phyloP scores from a whole-genome alignment of 2,888 invertebrate genomes.

The Parochlus steinenii region DNA sequence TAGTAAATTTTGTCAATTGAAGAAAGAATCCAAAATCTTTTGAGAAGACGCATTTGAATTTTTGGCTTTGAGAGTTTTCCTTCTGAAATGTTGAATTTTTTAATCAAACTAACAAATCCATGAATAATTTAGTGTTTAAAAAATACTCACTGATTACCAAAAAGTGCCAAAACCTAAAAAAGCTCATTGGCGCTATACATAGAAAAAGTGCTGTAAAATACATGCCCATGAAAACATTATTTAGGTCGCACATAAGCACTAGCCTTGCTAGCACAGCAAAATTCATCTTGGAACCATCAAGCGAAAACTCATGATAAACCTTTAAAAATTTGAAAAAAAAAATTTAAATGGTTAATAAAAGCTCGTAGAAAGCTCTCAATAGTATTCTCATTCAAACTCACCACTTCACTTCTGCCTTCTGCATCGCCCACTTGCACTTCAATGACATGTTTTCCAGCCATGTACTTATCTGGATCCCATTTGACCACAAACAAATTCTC shows the following conservation, averaged over 20 bases:
- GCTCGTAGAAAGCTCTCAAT: too few relatives aligned
- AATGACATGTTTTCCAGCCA: conserved; percentile 47
- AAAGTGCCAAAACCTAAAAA: conserved; percentile 41
- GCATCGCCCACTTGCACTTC: conserved; percentile 42
- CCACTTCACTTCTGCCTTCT: conserved; percentile 35
- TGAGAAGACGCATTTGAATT: conserved; percentile 26
- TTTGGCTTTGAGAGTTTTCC: conserved; percentile 1
- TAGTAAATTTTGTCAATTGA: conserved; percentile 60
- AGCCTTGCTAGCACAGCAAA: conserved; percentile 53
- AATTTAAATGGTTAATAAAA: not conserved
- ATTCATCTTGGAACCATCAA: conserved; percentile 50
- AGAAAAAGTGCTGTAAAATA: conserved; percentile 44
- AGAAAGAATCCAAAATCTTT: conserved; percentile 55
- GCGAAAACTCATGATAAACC: conserved; percentile 51
- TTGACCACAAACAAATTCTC: conserved; percentile 53
- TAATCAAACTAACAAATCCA: not conserved
- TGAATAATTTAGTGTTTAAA: not conserved
- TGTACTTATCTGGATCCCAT: conserved; percentile 56
- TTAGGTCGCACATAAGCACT: conserved; percentile 60
- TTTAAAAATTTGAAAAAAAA: conserved; percentile 6
- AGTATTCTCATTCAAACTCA: conserved; percentile 18
- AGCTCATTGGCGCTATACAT: conserved; percentile 45
- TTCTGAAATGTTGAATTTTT: conserved; percentile 1
- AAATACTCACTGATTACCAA: conserved; percentile 32
- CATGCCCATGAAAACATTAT: conserved; percentile 48